Evolutionary conservation across 2,113 vertebrate genomes (phyloP).

Genomic region (Phyllostomus hastatus): DNA sequence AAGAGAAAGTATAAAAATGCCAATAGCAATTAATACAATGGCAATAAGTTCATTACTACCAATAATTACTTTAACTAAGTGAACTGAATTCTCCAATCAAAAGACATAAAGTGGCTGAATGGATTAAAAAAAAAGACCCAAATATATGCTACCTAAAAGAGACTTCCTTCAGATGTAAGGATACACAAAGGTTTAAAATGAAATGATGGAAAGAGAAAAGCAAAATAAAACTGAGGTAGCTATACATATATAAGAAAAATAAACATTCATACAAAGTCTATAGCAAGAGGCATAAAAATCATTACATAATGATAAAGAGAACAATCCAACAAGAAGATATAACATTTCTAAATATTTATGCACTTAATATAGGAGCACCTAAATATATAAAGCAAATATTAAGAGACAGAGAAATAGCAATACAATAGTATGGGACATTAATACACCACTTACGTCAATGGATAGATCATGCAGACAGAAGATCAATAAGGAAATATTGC

Average conservation of each 20-base stretch:
- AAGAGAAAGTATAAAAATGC: background rate
- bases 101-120: background rate
- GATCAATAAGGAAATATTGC: background rate
- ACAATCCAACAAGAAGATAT: background rate
- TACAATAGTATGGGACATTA: background rate
- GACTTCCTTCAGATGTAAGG: background rate
- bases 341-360: background rate
- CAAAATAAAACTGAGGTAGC: background rate
- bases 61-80: background rate
- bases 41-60: background rate
- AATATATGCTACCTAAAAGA: background rate
- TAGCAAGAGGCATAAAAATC: background rate
- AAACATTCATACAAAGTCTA: background rate
- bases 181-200: background rate
- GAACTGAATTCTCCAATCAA: background rate
- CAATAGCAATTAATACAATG: background rate
- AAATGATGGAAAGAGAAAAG: background rate
- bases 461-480: background rate
- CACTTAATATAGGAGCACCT: background rate
- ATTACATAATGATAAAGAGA: background rate
- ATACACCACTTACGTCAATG: background rate
- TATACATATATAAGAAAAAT: background rate
- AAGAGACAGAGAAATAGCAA: background rate
- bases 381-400: background rate
- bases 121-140: background rate